Percentiles rank a stretch among this genome's conserved stretches.
Conservation (phyloP, 2,888 invertebrate species). For the Agriopis aurantiaria region DNA sequence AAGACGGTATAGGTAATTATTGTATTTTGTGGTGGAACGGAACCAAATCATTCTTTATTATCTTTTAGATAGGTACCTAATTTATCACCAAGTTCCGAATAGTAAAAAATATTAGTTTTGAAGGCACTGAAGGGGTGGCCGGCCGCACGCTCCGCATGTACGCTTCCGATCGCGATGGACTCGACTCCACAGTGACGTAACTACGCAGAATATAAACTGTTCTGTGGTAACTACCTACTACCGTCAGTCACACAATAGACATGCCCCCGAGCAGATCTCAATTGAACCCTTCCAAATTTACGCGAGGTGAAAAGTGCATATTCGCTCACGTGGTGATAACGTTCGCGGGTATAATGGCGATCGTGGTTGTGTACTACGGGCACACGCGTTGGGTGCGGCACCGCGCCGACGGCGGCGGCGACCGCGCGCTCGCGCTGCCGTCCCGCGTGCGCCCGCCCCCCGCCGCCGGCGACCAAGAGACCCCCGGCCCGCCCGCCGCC, state of each 20-base stretch:
- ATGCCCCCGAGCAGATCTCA: neutral
- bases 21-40: no score
- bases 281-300: constrained; percentile 56
- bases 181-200: neutral
- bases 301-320: constrained; percentile 75
- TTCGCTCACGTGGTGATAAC: constrained; percentile 64
- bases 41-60: no score
- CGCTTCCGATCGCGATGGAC: neutral
- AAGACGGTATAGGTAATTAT: no score
- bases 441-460: no score
- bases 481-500: neutral
- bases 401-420: no score
- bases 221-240: no score
- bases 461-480: no score
- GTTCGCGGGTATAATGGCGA: constrained; percentile 55
- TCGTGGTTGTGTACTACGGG: constrained; percentile 58
- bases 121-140: no score
- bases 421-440: neutral
- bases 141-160: neutral
- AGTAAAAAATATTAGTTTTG: no score
- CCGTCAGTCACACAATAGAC: neutral
- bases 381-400: constrained; percentile 46
- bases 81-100: no score
- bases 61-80: no score
- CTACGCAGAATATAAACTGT: no score